Base-by-base conservation (phyloP, 2,113 vertebrate species). In the Antigone vipio region DNA sequence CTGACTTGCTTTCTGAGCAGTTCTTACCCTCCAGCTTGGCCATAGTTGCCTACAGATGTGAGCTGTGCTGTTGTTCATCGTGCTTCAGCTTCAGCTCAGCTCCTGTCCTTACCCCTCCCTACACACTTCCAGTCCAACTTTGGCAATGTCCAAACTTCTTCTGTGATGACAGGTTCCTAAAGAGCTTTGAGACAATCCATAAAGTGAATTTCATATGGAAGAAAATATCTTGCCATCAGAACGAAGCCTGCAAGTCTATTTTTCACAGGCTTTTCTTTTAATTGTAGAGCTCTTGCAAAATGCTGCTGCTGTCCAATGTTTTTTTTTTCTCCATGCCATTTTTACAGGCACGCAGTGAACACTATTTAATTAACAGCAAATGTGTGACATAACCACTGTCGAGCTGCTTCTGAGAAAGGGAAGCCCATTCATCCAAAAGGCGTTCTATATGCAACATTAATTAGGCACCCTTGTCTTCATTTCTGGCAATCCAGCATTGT, bases 291-390 rank as follows among this genome's bases (percentile, higher is more conserved):
- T 94, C 93, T 87, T 97, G 63, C 47, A 60, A 81, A 89, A 93
- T 15, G 56, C 76, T 95, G 77, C 67, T 55, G 53, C 90, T 45
- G 78, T 62, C 90, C 64, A 84, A 69, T 18, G 34, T 27, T 91
- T 52, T 67, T 71, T 72, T 64, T 67, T 17, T 2, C 47, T 78
- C 59, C n/a, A 30, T 67, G 94, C 75, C 95, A 94, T 49, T 96
- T 76, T 92, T 95, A 97, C 93, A 97, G 90, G 95, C 95, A 95
- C 91, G 68, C 32, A 80, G 75, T 10, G 88, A 97, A 96, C 95
- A 74, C 94, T 94, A 95, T 92, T 96, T 98, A 98, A 98, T 98
- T 98, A 98, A 94, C 95, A 73, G 91, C 58, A 94, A 86, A 95
- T 92, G 69, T 64, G 91, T 96, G 94, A 97, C 95, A 98, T 64